phyloP scores from a whole-genome alignment of 2,113 vertebrate genomes.

The Climacteris rufus region DNA sequence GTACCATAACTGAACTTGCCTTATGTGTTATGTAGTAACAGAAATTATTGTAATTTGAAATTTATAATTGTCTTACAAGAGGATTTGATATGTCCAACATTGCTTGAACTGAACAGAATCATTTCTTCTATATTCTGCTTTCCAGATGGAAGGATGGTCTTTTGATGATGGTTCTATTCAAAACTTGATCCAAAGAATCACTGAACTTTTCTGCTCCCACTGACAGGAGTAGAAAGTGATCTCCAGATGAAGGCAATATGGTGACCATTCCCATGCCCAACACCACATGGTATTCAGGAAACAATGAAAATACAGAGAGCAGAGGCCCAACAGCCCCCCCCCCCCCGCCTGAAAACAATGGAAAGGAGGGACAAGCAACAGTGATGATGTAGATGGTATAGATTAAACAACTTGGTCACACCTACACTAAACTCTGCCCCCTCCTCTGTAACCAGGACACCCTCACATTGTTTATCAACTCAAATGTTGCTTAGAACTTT shows the following conservation, averaged over 20 bases:
- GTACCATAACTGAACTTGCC: not conserved
- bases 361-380: not conserved
- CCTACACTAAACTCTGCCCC: not conserved
- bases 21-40: not conserved
- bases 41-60: not conserved
- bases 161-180: not conserved
- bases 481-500: not conserved
- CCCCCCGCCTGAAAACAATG: not conserved
- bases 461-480: not conserved
- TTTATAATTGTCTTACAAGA: not conserved
- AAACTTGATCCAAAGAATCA: not conserved
- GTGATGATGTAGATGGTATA: rapidly evolving
- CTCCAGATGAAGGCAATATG: not conserved
- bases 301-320: not conserved
- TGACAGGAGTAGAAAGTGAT: not conserved
- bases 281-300: not conserved
- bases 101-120: not conserved
- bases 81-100: not conserved
- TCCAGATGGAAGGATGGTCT: not conserved
- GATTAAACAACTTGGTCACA: not conserved
- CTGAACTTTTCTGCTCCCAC: not conserved
- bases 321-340: not conserved
- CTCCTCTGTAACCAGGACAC: not conserved
- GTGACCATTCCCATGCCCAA: rapidly evolving
- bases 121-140: not conserved